Evolutionary conservation across 2,888 invertebrate genomes (phyloP).

Genomic region (Proisotoma minuta): DNA sequence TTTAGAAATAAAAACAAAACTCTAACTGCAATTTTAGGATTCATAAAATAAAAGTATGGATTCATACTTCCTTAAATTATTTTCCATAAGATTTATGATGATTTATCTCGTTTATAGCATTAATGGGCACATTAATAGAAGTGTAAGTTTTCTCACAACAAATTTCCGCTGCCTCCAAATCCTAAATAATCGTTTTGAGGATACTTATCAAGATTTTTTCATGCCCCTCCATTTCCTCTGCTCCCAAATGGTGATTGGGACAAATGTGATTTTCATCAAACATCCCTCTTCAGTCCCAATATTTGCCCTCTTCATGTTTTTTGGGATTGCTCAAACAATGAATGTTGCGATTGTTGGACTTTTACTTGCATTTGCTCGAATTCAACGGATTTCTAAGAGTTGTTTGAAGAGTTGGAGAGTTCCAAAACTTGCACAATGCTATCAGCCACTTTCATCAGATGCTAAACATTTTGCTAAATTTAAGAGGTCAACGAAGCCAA

Average conservation of each 20-base stretch:
- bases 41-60: no score
- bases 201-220: neutral
- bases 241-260: neutral
- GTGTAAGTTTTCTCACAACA: neutral
- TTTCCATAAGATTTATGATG: no score
- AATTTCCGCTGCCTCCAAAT: neutral
- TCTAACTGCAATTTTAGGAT: no score
- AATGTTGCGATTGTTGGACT: neutral
- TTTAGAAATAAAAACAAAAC: no score
- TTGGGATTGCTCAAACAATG: neutral
- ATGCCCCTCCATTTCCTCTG: neutral
- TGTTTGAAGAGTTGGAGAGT: neutral
- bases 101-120: no score
- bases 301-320: neutral
- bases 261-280: neutral
- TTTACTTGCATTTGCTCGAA: neutral
- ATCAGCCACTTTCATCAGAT: no score
- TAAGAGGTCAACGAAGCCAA: neutral
- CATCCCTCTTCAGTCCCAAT: neutral
- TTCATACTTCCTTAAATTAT: no score
- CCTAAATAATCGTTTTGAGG: neutral
- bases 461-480: neutral
- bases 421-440: no score
- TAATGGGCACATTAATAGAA: neutral
- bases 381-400: neutral